Base-by-base conservation (phyloP, 2,797 vertebrate species). In the Coracias cyanogaster region DNA sequence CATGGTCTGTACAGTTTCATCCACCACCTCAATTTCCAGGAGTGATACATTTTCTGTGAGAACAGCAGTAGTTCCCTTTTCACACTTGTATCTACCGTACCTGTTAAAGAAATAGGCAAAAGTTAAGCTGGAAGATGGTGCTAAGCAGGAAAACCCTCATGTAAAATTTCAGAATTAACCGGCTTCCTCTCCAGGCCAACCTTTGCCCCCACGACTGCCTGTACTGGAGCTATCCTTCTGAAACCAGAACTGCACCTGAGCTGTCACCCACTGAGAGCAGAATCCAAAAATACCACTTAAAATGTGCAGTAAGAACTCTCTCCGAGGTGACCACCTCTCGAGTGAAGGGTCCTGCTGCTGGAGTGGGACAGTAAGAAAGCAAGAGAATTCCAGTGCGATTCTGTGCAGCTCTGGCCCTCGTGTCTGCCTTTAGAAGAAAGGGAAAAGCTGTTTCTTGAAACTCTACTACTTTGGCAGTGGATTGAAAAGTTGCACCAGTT, bases 1-100 rank as follows among this genome's bases (percentile, higher is more conserved):
- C 99, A 99, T 99, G 3, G 99, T 99, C 60, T 99, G 99, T 33
- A 99, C 98, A 0, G 91, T 98, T 92, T 99, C 99, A 60, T 99
- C 99, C 93, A 99, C 86, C 94, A 99, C 96, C 90, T 99, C 99
- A 8, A 99, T 91, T 17, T 98, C 97, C 96, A 99, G 95, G 9
- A 97, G 96, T 14, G 96, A 98, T 35, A 99, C 97, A 1, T 95
- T 74, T 82, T 99, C 99, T 0, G 98, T 98, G 96, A 99, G 96
- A 62, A 99, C 97, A 2, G 97, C 98, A 0, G 99, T 99, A 6
- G 99, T 99, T 89, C 99, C 99, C 73, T 97, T 98, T 91, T 99
- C 99, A 97, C 99, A 99, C 91, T 97, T 98, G 98, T 99, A 99
- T 67, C 98, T 98, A 8, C 99, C 99, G 19, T 98, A 98, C 97